Base-by-base conservation (phyloP, 2,797 vertebrate genomes). In the Labroides dimidiatus region DNA sequence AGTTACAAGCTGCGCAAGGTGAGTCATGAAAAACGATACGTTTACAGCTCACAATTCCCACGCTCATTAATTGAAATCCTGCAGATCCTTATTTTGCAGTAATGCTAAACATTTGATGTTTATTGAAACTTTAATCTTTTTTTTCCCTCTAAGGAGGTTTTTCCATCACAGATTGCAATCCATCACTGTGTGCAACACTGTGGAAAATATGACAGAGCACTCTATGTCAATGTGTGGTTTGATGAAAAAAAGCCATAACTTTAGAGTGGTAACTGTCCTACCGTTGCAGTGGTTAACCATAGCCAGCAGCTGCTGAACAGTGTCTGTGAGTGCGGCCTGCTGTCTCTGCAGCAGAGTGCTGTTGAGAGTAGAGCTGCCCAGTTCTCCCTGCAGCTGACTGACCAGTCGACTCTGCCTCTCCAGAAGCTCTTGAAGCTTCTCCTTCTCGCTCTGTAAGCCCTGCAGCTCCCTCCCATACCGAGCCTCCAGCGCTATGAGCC, bases 261-360 rank as follows among this genome's bases (percentile, higher is more conserved):
- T 13, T 15, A 64, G 19, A 39, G 17, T 3, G 12, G 33, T 19
- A 70, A 52, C 3, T 52, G 30, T 37, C 75, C 85, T 75, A 95
- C 94, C 92, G n/a, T 94, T 95, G 87, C 92, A 94, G 69, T 94
- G 94, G 59, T 75, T 88, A 69, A 92, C 91, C 89, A 90, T 77
- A n/a, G 89, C 86, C 57, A 93, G 85, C 42, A 96, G 92, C 78
- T 91, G 92, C 64, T 94, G 91, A 14, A 96, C 88, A 0, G 91
- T 94, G 67, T 94, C 91, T 2, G 90, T 87, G 77, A 95, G 92
- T 16, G 73, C 59, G 2, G 88, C 82, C 79, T 95, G 95, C 81
- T 95, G 95, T 24, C 72, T 91, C 82, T 96, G 94, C 7, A 95
- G 81, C 54, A 82, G 43, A 41, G 91, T 94, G 87, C 93, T 95